Evolutionary conservation across 2,113 vertebrate species (phyloP).

Genomic region (Nicator chloris): DNA sequence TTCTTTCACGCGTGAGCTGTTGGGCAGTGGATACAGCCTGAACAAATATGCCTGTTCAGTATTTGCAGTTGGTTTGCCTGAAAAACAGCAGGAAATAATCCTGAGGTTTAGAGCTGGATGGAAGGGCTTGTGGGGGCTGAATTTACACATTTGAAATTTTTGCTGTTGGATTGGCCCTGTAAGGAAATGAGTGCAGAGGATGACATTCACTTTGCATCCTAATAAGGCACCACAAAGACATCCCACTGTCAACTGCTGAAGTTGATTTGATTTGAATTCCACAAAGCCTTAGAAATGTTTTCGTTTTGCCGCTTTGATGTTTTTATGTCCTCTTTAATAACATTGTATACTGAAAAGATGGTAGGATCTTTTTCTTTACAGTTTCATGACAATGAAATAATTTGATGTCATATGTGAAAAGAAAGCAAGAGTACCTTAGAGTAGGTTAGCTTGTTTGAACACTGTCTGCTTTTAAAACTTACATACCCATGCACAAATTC

Average conservation of each 20-base stretch:
- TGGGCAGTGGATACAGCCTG: background rate
- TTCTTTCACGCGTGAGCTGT: background rate
- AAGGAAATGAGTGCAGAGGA: background rate
- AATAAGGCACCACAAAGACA: background rate
- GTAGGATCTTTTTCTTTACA: background rate
- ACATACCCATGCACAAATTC: background rate
- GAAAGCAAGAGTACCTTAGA: background rate
- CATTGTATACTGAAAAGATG: background rate
- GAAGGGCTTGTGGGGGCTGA: background rate
- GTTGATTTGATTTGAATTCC: background rate
- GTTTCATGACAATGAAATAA: background rate
- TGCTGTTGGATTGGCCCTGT: background rate
- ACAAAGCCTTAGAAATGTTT: background rate
- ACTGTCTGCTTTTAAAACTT: background rate
- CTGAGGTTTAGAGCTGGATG: background rate
- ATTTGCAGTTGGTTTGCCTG: background rate
- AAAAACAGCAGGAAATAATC: background rate
- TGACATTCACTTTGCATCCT: background rate
- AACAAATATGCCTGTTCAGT: background rate
- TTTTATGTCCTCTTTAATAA: background rate
- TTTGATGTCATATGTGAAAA: background rate
- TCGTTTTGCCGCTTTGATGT: background rate
- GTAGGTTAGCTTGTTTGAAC: background rate
- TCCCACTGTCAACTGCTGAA: background rate
- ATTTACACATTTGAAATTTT: background rate